phyloP scores from a whole-genome alignment of 2,797 vertebrate species.

The Crocodylus rhombifer region DNA sequence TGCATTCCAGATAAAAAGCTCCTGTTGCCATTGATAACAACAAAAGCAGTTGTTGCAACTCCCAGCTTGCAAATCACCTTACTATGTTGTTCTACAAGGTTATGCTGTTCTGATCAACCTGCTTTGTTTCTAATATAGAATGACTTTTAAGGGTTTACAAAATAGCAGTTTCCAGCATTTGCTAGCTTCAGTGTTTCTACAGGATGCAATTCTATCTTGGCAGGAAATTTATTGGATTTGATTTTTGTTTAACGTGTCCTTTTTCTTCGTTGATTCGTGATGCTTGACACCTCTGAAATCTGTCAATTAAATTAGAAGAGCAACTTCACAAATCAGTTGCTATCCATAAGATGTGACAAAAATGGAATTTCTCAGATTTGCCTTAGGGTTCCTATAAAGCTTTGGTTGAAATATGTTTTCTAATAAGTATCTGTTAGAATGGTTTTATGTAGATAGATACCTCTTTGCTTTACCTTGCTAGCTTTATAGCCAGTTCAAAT shows the following conservation, averaged over 20 bases:
- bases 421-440: background rate
- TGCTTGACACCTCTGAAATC: constrained; percentile 3
- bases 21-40: background rate
- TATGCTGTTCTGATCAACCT: background rate
- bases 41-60: background rate
- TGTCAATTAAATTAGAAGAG: background rate
- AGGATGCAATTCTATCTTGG: background rate
- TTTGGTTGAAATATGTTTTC: background rate
- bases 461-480: background rate
- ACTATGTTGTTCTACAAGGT: background rate
- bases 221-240: background rate
- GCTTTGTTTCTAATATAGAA: background rate
- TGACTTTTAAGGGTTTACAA: background rate
- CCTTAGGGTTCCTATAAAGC: background rate
- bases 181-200: background rate
- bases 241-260: background rate
- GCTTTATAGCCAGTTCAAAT: background rate
- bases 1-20: background rate
- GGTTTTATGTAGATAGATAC: background rate
- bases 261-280: background rate
- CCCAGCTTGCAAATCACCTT: background rate
- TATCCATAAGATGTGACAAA: background rate
- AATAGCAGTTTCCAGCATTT: background rate
- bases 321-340: background rate
- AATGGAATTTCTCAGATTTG: background rate